Evolutionary conservation across 2,113 vertebrate species (phyloP).

Genomic region (Donacobius atricapilla): DNA sequence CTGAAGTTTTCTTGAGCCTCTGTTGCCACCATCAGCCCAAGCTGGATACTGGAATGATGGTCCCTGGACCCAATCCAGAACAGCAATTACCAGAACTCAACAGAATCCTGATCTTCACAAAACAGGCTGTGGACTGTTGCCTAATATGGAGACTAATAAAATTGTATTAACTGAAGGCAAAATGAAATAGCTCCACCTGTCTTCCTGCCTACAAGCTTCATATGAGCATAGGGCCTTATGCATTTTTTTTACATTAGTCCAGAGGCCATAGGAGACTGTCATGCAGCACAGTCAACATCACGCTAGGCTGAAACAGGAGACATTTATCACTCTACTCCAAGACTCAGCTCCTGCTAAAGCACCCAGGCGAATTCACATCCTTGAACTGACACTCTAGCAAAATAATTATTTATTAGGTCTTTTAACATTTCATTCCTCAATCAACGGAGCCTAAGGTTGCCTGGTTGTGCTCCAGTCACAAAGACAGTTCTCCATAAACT

Average conservation of each 20-base stretch:
- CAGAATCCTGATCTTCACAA: not conserved
- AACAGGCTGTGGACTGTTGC: not conserved
- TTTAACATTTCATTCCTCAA: constrained; percentile 42
- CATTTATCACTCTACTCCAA: not conserved
- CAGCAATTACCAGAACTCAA: not conserved
- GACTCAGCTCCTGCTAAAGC: not conserved
- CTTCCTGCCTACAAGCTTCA: not conserved
- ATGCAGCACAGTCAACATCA: not conserved
- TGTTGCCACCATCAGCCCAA: constrained; percentile 16
- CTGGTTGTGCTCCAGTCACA: constrained; percentile 40
- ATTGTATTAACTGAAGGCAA: not conserved
- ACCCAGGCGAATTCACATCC: not conserved
- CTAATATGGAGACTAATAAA: not conserved
- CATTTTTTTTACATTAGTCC: not conserved
- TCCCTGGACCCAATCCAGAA: not conserved
- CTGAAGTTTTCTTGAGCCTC: not conserved
- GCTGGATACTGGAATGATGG: not conserved
- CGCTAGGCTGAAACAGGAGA: not conserved
- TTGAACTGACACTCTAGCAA: not conserved
- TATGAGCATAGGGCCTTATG: not conserved
- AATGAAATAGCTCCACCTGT: not conserved
- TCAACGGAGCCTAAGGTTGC: constrained; percentile 38
- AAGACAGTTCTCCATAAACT: constrained; percentile 63
- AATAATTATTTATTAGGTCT: constrained; percentile 43
- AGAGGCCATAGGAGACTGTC: not conserved